Percentiles rank a stretch among this genome's conserved stretches.
phyloP scores from a whole-genome alignment of 2,113 vertebrate species.

The Laticauda colubrina region DNA sequence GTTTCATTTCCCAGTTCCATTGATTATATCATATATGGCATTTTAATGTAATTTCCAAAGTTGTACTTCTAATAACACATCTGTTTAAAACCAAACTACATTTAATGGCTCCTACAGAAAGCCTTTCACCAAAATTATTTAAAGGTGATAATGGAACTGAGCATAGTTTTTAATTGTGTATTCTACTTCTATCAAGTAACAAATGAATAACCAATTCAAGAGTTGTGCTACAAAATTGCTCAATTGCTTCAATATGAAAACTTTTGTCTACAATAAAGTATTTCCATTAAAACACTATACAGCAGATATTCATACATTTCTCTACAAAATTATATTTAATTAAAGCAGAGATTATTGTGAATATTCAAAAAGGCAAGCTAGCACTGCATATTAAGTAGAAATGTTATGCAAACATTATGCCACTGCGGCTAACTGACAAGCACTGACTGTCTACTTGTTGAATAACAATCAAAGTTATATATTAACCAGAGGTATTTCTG shows the following conservation, averaged over 20 bases:
- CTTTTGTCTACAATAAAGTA: conserved; percentile 34
- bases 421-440: conserved; percentile 39
- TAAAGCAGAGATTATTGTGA: conserved; percentile 35
- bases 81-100: conserved; percentile 55
- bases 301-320: conserved; percentile 38
- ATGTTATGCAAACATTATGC: conserved; percentile 47
- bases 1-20: conserved; percentile 42
- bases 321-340: conserved; percentile 36
- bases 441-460: conserved; percentile 48
- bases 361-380: conserved; percentile 48
- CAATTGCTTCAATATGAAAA: conserved; percentile 47
- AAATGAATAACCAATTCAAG: conserved; percentile 67
- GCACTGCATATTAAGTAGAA: conserved; percentile 25
- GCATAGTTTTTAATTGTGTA: conserved; percentile 70
- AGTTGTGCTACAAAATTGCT: conserved; percentile 59
- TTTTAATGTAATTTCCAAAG: conserved; percentile 54
- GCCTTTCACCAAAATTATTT: conserved; percentile 56
- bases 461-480: conserved; percentile 58
- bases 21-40: conserved; percentile 26
- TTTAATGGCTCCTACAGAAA: conserved; percentile 59
- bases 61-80: conserved; percentile 38
- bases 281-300: conserved; percentile 42
- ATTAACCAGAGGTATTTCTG: conserved; percentile 69
- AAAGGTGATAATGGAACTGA: conserved; percentile 49
- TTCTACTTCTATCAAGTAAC: conserved; percentile 63